A percentile compares a stretch with the other conserved stretches of the same genome.
Conservation (phyloP, 2,113 vertebrate species). For the Acrocephalus arundinaceus region DNA sequence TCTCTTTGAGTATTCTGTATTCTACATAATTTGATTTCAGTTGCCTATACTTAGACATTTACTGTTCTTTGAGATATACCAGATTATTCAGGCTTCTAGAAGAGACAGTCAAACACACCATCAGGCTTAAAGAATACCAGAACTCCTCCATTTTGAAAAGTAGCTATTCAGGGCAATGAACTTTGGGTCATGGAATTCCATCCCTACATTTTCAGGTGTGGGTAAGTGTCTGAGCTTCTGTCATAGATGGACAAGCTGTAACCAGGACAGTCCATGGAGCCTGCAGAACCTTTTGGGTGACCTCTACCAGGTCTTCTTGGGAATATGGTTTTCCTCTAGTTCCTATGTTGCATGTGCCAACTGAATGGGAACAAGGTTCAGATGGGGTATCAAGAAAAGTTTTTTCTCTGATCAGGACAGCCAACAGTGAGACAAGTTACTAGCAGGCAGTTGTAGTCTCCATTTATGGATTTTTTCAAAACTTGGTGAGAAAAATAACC, state of each 20-base stretch:
- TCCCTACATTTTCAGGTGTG: neutral
- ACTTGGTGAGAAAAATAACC: neutral
- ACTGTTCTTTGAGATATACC: neutral
- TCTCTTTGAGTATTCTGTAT: neutral
- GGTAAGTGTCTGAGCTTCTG: neutral
- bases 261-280: neutral
- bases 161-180: neutral
- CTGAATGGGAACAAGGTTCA: neutral
- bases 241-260: neutral
- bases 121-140: neutral
- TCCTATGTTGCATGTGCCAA: neutral
- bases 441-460: neutral
- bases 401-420: neutral
- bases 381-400: neutral
- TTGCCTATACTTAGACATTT: neutral
- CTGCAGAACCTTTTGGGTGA: neutral
- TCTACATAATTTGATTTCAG: neutral
- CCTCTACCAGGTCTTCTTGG: neutral
- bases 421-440: neutral
- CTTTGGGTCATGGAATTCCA: neutral
- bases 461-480: neutral
- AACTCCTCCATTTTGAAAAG: neutral
- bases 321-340: neutral
- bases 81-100: neutral
- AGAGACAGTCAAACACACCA: neutral